A percentile compares a stretch with the other conserved stretches of the same genome.
Conservation (phyloP, 2,888 invertebrate genomes). For the Syritta pipiens region DNA sequence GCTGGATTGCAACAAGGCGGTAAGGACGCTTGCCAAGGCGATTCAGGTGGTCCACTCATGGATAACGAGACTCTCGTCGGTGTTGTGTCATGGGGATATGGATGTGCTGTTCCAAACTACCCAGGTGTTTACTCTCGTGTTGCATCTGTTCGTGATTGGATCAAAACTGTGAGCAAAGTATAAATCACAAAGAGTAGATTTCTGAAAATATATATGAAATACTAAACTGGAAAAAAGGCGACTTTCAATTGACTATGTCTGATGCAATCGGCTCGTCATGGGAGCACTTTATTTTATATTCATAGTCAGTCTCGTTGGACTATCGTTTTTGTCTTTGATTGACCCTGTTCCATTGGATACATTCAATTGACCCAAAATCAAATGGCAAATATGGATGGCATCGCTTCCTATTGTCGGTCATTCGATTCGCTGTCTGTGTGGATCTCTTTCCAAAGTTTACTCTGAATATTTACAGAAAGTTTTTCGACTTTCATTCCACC, state of each 20-base stretch:
- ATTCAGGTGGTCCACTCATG: constrained; percentile 76
- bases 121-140: constrained; percentile 76
- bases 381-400: constrained; percentile 67
- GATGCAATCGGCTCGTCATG: not conserved
- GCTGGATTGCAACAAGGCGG: constrained; percentile 74
- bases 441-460: constrained; percentile 55
- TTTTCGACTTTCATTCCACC: constrained; percentile 3
- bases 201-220: constrained; percentile 21
- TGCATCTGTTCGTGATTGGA: constrained; percentile 74
- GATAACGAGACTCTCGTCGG: constrained; percentile 72
- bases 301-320: constrained; percentile 18
- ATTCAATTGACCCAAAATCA: constrained; percentile 65
- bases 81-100: constrained; percentile 77
- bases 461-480: constrained; percentile 55
- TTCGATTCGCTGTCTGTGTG: too few relatives aligned
- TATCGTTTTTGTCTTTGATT: constrained; percentile 44
- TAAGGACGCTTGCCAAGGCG: constrained; percentile 76
- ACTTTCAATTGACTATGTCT: not conserved
- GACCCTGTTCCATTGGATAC: constrained; percentile 47
- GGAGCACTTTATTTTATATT: too few relatives aligned
- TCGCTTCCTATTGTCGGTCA: constrained; percentile 51
- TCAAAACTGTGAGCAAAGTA: constrained; percentile 68
- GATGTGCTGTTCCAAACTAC: constrained; percentile 74
- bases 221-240: not conserved
- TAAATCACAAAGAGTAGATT: constrained; percentile 11